These are phyloP conservation scores for Himalopsyche tibetana DNA, from an alignment of 2,888 invertebrate species.

Conservation along the genomic window DNA sequence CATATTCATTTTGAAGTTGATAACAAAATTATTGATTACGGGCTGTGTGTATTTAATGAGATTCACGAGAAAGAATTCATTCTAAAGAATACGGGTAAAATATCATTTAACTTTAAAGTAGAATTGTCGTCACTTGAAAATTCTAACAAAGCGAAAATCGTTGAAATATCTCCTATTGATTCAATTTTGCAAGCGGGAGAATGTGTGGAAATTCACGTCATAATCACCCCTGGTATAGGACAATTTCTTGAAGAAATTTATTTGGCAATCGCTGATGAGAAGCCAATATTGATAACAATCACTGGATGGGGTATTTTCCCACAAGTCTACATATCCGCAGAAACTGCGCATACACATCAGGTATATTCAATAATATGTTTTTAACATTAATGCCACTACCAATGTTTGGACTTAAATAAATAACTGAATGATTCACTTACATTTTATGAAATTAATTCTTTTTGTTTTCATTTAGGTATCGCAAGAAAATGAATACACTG, in stretches of 20 bases:
- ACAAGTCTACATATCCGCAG: slow-evolving; percentile 46
- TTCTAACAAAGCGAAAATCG: slow-evolving; percentile 24
- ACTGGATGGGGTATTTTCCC: slow-evolving; percentile 56
- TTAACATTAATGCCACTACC: no score
- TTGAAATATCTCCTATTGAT: slow-evolving; percentile 29
- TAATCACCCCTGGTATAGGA: slow-evolving; percentile 51
- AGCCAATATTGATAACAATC: slow-evolving; percentile 14
- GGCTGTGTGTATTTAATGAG: slow-evolving; percentile 48
- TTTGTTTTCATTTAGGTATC: neutral
- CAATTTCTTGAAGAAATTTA: slow-evolving; percentile 39
- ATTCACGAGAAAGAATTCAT: slow-evolving; percentile 42
- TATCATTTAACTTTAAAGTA: slow-evolving; percentile 37
- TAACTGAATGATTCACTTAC: no score
- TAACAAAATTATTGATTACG: slow-evolving; percentile 20
- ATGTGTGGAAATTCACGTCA: slow-evolving; percentile 33
- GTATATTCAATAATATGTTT: no score
- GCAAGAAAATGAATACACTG: neutral
- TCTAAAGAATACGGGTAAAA: slow-evolving; percentile 48
- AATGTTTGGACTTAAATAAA: no score
- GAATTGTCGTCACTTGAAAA: neutral
- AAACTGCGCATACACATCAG: neutral
- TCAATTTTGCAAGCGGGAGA: slow-evolving; percentile 38
- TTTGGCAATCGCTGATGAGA: slow-evolving; percentile 43
- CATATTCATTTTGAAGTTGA: slow-evolving; percentile 50
- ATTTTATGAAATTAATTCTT: no score